Base-by-base conservation (phyloP, 1,140 invertebrate species). In the Oryctes rhinoceros region DNA sequence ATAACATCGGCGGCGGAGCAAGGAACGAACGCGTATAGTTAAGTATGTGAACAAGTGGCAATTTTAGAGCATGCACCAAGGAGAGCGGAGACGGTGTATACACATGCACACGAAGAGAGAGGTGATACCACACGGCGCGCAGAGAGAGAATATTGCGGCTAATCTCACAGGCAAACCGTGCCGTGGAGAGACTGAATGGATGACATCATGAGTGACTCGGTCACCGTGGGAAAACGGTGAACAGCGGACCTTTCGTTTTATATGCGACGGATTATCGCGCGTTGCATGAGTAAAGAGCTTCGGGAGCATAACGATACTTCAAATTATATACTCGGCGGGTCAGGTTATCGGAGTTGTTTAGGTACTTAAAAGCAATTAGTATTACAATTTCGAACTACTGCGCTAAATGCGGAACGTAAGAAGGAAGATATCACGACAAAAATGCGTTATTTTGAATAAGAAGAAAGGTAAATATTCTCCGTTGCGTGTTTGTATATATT, bases 181-280 rank as follows among this genome's bases (percentile, higher is more conserved):
- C 65, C 18, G 18, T 37, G 39, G 37, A 76, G 74, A 76, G 75
- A 53, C 53, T 80, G 79, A 80, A 80, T 80, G 79, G 79, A 80
- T 80, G 79, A 80, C 79, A 80, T 80, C 79, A 80, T 80, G 79
- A 80, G 79, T 80, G 79, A 80, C 48, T 80, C 71, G 79, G 79
- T 76, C 79, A 80, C 79, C 79, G 79, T 80, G 79, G 79, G 79
- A 80, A 80, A 80, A 74, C 71, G 53, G 79, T 80, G 79, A 80
- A 76, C 75, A 53, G 71, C 74, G 47, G 79, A 71, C 65, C 65
- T 71, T 74, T 80, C 79, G 74, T 80, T 80, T 71, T 49, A 74
- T 80, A 80, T 80, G 79, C 79, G 71, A 76, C 75, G 65, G 65
- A 71, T 24, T 75, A 74, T 80, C 47, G 79, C 71, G 75, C 79